Evolutionary conservation across 2,888 invertebrate genomes (phyloP).

Genomic region (Metacarcinus magister): DNA sequence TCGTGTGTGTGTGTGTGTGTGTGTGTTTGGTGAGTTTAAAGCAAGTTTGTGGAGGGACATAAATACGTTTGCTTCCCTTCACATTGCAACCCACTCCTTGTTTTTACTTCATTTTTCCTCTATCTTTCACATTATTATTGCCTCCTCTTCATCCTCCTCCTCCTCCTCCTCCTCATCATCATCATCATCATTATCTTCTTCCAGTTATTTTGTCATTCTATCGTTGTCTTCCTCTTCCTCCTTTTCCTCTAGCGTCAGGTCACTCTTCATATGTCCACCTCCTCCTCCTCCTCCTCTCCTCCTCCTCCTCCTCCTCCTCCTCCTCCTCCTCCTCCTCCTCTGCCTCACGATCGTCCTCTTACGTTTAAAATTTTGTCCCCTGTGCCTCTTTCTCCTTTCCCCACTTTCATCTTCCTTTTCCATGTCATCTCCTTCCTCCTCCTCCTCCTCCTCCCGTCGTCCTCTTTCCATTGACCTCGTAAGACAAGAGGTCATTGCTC

Average conservation of each 20-base stretch:
- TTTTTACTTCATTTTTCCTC: neutral
- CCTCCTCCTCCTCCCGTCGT: neutral
- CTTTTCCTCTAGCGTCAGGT: neutral
- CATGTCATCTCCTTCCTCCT: neutral
- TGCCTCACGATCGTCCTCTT: no score
- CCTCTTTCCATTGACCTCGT: neutral
- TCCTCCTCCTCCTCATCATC: no score
- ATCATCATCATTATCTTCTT: neutral
- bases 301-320: neutral
- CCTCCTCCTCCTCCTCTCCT: neutral
- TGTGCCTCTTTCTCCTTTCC: neutral
- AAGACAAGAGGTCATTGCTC: neutral
- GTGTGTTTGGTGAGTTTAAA: no score
- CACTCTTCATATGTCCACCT: neutral
- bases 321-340: no score
- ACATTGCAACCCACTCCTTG: neutral
- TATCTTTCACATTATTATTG: neutral
- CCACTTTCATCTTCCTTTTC: neutral
- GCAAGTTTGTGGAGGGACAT: no score
- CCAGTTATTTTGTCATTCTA: neutral
- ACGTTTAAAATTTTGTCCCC: neutral
- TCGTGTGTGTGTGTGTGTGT: no score
- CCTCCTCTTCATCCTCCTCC: no score
- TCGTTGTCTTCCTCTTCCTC: no score
- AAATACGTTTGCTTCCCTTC: no score